Evolutionary conservation across 2,113 vertebrate species (phyloP), one percentile per base, ranked within the genome.

Genomic region (Perca fluviatilis): DNA sequence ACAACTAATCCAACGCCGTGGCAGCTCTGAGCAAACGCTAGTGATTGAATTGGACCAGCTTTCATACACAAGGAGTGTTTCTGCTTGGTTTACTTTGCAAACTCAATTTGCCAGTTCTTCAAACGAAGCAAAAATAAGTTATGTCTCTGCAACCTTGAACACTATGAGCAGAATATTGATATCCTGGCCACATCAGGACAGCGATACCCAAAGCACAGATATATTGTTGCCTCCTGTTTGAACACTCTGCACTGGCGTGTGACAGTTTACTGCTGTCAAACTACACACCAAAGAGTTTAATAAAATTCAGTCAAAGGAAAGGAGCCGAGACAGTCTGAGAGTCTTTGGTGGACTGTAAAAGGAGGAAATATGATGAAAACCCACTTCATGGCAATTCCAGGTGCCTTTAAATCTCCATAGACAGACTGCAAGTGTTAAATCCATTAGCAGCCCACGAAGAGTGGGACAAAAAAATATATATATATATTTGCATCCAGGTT

Each of bases 341-440:
- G 50, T 67, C 57, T 66, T 65, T 65, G 40, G 61, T 79, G 77
- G 56, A 79, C 25, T 61, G 58, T 78, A 53, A 84, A 86, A 70
- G 13, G 19, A 51, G 27, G 40, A 86, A 84, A 56, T 74, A 75
- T 30, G 74, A 62, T 68, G 21, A 80, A 82, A 88, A 67, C 58
- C 54, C 33, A 53, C 62, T 75, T 74, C 54, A 89, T 85, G 62
- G 73, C 80, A 80, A 85, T 85, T 83, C 89, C 87, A 90, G 89
- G 77, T 88, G 82, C 53, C 53, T 79, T 76, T 72, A 92, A 90
- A 86, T 83, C 71, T 74, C 79, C 56, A 74, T n/a, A 89, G 82
- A 84, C 81, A 77, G 72, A 54, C 56, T 61, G 43, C 43, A 74
- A 79, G 64, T 91, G 89, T 83, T 86, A 84, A 87, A 91, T 64